Conservation (phyloP, 2,888 invertebrate species). For the Nephrotoma flavescens region DNA sequence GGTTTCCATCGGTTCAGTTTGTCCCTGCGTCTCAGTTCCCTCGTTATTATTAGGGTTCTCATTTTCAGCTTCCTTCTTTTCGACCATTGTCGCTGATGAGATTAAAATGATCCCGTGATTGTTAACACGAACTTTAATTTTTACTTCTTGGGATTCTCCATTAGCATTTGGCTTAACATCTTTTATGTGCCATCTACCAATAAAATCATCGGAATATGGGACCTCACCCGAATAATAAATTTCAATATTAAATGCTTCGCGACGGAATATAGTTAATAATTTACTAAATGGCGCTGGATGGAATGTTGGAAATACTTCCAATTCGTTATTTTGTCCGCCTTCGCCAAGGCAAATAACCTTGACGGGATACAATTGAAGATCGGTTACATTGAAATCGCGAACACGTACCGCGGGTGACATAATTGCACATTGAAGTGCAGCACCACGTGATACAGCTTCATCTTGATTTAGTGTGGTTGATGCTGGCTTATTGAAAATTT, state of each 20-base stretch:
- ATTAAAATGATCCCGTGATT: constrained; percentile 84
- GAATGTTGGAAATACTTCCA: constrained; percentile 80
- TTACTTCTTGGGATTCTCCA: constrained; percentile 88
- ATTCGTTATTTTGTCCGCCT: constrained; percentile 53
- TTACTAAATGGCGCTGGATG: constrained; percentile 89
- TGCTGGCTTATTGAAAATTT: constrained; percentile 69
- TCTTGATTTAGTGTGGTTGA: constrained; percentile 97
- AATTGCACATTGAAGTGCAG: constrained; percentile 93
- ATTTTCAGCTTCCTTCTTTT: constrained; percentile 47
- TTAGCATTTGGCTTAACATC: constrained; percentile 75
- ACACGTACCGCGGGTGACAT: constrained; percentile 94
- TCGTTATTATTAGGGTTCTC: constrained; percentile 21
- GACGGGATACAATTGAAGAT: constrained; percentile 83
- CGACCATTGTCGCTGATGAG: constrained; percentile 69
- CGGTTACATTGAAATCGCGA: constrained; percentile 86
- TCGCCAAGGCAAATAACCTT: constrained; percentile 68
- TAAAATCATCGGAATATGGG: constrained; percentile 60
- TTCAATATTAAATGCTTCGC: constrained; percentile 73
- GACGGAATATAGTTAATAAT: constrained; percentile 82
- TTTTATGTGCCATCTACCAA: constrained; percentile 64
- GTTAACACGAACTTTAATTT: constrained; percentile 90
- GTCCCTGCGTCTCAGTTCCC: constrained; percentile 26
- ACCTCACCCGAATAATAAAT: constrained; percentile 67
- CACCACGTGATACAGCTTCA: constrained; percentile 93
- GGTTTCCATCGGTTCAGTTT: constrained; percentile 33